A percentile compares a stretch with the other conserved stretches of the same genome.
phyloP scores from a whole-genome alignment of 2,113 vertebrate genomes.

The Triplophysa rosa region DNA sequence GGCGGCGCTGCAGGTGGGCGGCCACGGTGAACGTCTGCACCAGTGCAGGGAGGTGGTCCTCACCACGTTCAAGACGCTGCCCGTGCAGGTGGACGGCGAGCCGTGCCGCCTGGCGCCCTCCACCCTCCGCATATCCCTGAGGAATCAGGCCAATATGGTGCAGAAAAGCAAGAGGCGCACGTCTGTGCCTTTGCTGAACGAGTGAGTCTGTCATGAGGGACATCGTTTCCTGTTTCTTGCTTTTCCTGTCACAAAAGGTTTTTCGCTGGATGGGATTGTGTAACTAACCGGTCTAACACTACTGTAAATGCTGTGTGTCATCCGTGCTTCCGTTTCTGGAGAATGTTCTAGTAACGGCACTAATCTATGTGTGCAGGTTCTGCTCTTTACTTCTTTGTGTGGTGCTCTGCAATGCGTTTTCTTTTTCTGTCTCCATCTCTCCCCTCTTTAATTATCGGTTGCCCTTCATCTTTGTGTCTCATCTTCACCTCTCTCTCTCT shows the following conservation, averaged over 20 bases:
- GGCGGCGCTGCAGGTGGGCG: slow-evolving; percentile 96
- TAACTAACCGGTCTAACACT: slow-evolving; percentile 42
- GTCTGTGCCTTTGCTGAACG: slow-evolving; percentile 88
- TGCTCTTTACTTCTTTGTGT: slow-evolving; percentile 15
- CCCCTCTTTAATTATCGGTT: slow-evolving; percentile 65
- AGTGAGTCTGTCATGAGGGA: slow-evolving; percentile 77
- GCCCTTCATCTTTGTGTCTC: slow-evolving; percentile 41
- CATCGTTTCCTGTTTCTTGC: background rate
- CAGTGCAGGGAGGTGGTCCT: slow-evolving; percentile 94
- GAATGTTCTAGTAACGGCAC: slow-evolving; percentile 29
- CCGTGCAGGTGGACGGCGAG: slow-evolving; percentile 97
- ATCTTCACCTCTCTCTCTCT: slow-evolving; percentile 35
- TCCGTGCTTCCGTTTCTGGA: slow-evolving; percentile 39
- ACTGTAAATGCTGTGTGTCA: slow-evolving; percentile 42
- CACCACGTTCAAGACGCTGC: slow-evolving; percentile 91
- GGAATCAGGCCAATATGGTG: slow-evolving; percentile 99
- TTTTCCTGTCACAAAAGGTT: background rate
- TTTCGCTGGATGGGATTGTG: slow-evolving; percentile 32
- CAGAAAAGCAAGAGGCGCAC: slow-evolving; percentile 98
- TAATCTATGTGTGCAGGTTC: slow-evolving; percentile 51
- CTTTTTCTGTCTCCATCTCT: slow-evolving; percentile 39
- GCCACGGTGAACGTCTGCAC: slow-evolving; percentile 91
- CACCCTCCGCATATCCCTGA: slow-evolving; percentile 86
- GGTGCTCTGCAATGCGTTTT: slow-evolving; percentile 46
- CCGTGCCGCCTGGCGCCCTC: slow-evolving; percentile 91